Evolutionary conservation across 2,888 invertebrate species (phyloP), one percentile per base, ranked within the genome.

Genomic region (Gerris lacustris): DNA sequence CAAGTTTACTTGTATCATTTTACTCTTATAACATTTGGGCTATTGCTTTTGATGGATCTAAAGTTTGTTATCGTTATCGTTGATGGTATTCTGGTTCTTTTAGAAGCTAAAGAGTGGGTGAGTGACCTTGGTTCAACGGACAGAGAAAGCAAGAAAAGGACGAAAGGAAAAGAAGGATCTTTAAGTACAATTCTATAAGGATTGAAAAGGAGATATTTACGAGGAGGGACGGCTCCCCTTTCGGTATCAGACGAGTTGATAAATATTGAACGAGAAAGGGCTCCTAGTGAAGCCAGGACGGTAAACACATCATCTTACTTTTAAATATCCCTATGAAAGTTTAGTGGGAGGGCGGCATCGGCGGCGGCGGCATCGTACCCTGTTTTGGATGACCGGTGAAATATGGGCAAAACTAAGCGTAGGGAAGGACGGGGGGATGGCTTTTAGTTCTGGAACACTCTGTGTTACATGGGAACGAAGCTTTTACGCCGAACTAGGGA

Each of bases 281-380:
- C 15, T 55, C 9, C 11, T 55, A 55, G 9, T 55, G 9, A 11
- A 9, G 9, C 55, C 15, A 2, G 55, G 55, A 55, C 55, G 55
- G 55, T 55, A 55, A 55, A 55, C 55, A 55, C 55, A 55, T 55
- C 55, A 55, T 55, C 55, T 55, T 55, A 55, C 55, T 55, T 55
- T 55, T 55, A 55, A 55, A 55, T 55, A 55, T 55, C 55, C 15
- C 55, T 31, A 55, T 55, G 55, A 55, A 55, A 55, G 55, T 55
- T 55, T 55, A 55, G 9, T 55, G 55, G 55, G 55, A 55, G 9
- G 15, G 15, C 11, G 55, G 15, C 15, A 31, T 31, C 31, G 31
- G 55, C 15, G 55, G 55, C 55, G 55, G 55, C 55, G 55, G 15
- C 55, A 5, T 55, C 55, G 15, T 55, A 55, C 11, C 55, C 55